Conservation (phyloP, 2,797 vertebrate genomes). For the Prionace glauca region DNA sequence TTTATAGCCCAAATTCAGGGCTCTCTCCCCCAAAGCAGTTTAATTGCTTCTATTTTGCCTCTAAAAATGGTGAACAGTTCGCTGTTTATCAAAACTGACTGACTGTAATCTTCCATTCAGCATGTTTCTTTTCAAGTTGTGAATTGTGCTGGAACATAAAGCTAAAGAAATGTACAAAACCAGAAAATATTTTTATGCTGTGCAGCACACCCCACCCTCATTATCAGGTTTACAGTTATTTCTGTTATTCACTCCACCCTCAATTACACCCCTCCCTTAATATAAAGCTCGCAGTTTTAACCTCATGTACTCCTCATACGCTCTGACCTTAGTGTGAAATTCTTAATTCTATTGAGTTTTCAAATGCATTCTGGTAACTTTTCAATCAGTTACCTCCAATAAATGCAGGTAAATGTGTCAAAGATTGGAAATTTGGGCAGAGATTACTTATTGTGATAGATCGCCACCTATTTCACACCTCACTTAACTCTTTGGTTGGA, state of each 20-base stretch:
- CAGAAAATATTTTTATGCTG: not conserved
- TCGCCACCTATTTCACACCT: not conserved
- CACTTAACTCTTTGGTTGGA: not conserved
- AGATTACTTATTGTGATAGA: not conserved
- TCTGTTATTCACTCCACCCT: constrained; percentile 26
- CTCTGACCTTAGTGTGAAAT: not conserved
- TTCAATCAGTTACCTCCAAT: not conserved
- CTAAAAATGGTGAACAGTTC: not conserved
- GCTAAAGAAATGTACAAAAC: not conserved
- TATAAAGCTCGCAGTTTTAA: not conserved
- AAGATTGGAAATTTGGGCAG: not conserved
- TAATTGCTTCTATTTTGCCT: not conserved
- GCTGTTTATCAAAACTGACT: not conserved
- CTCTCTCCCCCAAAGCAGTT: not conserved
- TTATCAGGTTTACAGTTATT: constrained; percentile 29
- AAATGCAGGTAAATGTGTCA: not conserved
- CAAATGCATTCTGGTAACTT: not conserved
- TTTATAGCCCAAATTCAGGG: not conserved
- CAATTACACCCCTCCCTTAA: not conserved
- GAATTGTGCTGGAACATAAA: not conserved
- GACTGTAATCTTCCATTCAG: not conserved
- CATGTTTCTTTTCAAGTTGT: not conserved
- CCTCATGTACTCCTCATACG: not conserved
- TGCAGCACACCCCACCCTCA: not conserved
- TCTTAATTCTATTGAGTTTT: not conserved